A percentile compares a stretch with the other conserved stretches of the same genome.
phyloP scores from a whole-genome alignment of 2,888 invertebrate genomes.

The Apodemia zela region DNA sequence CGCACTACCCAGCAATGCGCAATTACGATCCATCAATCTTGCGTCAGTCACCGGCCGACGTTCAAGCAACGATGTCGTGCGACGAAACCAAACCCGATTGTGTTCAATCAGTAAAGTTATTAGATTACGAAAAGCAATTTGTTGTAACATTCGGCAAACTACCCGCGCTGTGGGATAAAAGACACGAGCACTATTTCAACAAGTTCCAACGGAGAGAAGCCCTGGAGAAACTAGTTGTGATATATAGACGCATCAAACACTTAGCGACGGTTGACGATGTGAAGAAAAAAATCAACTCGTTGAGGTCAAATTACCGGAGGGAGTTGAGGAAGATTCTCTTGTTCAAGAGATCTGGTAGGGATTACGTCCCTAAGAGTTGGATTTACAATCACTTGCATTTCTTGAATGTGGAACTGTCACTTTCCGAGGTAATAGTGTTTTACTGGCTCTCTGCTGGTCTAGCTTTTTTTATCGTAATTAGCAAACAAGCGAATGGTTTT shows the following conservation, averaged over 20 bases:
- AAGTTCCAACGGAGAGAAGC: slow-evolving; percentile 23
- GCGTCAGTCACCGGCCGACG: slow-evolving; percentile 26
- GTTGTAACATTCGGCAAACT: slow-evolving; percentile 8
- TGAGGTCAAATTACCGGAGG: slow-evolving; percentile 31
- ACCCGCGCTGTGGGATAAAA: slow-evolving; percentile 26
- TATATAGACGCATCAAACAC: slow-evolving; percentile 23
- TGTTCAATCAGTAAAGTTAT: background rate
- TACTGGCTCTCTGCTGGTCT: no score
- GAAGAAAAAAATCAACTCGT: slow-evolving; percentile 31
- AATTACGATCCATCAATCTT: slow-evolving; percentile 24
- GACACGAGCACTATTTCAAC: slow-evolving; percentile 24
- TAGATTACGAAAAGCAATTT: slow-evolving; percentile 3
- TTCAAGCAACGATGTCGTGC: slow-evolving; percentile 22
- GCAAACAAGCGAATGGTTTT: no score
- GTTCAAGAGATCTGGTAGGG: slow-evolving; percentile 7
- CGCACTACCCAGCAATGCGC: background rate
- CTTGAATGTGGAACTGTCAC: slow-evolving; percentile 21
- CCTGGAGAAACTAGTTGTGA: slow-evolving; percentile 23
- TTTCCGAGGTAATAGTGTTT: slow-evolving; percentile 17
- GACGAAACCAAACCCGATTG: background rate
- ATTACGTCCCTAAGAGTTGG: slow-evolving; percentile 27
- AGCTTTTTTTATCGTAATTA: no score
- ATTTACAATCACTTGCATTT: slow-evolving; percentile 26
- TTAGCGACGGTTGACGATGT: slow-evolving; percentile 29
- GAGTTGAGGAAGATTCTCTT: slow-evolving; percentile 24